A percentile compares a stretch with the other conserved stretches of the same genome.
Evolutionary conservation across 2,113 vertebrate genomes (phyloP).

Genomic region (Rissa tridactyla): DNA sequence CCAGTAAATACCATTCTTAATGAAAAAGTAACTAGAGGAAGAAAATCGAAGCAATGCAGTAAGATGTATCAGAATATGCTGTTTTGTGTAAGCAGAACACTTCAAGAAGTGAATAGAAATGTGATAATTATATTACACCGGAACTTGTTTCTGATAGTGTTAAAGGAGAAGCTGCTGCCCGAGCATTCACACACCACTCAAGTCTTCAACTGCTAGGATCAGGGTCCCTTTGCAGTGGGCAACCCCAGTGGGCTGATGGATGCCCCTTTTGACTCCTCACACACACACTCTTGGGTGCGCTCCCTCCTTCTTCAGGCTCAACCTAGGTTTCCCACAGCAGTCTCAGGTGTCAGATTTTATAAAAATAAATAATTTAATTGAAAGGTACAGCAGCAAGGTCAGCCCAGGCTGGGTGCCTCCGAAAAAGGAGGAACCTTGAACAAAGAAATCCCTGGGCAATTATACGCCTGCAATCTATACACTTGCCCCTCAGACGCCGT

Average conservation of each 20-base stretch:
- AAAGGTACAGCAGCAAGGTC: background rate
- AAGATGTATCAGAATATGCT: background rate
- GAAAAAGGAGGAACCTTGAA: background rate
- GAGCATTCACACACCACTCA: background rate
- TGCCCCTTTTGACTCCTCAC: background rate
- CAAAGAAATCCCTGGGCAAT: background rate
- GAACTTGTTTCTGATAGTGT: background rate
- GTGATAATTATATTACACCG: background rate
- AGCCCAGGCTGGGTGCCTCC: background rate
- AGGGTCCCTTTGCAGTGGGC: background rate
- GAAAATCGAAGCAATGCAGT: rapidly evolving
- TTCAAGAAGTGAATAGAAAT: background rate
- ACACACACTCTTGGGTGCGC: background rate
- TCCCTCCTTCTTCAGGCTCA: background rate
- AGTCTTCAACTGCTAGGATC: background rate
- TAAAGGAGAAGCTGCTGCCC: background rate
- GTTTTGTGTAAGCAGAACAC: background rate
- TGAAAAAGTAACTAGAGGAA: background rate
- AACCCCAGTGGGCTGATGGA: background rate
- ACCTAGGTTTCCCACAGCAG: background rate
- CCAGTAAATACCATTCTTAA: background rate
- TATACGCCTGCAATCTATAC: background rate
- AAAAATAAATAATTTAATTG: background rate
- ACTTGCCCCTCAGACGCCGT: background rate
- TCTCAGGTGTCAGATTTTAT: background rate